Percentiles rank a stretch among this genome's conserved stretches.
phyloP scores from a whole-genome alignment of 2,797 vertebrate genomes.

The Mus caroli region DNA sequence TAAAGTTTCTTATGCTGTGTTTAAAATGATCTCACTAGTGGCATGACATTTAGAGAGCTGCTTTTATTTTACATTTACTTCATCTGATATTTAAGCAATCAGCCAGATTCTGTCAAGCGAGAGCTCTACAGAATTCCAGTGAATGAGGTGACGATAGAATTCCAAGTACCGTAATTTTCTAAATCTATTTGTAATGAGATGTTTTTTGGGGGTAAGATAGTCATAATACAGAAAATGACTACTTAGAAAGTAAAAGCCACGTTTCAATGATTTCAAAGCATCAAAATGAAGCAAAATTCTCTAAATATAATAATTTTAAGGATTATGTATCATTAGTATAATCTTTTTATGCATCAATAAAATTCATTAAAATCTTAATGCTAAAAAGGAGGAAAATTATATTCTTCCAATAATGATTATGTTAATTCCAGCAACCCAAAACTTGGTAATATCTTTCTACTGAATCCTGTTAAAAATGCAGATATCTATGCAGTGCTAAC shows the following conservation, averaged over 20 bases:
- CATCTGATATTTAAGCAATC: slow-evolving; percentile 65
- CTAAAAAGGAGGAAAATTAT: slow-evolving; percentile 27
- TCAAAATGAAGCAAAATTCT: slow-evolving; percentile 47
- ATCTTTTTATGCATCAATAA: slow-evolving; percentile 52
- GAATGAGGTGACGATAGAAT: slow-evolving; percentile 46
- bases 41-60: slow-evolving; percentile 42
- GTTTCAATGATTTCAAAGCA: slow-evolving; percentile 52
- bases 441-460: slow-evolving; percentile 23
- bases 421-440: neutral
- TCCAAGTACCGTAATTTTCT: slow-evolving; percentile 54
- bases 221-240: slow-evolving; percentile 59
- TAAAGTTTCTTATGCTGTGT: neutral
- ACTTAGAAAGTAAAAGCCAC: slow-evolving; percentile 3
- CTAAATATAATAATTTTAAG: slow-evolving; percentile 58
- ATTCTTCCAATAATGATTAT: slow-evolving; percentile 38
- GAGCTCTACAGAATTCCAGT: slow-evolving; percentile 37
- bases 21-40: slow-evolving; percentile 40
- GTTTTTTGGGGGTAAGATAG: neutral
- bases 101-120: slow-evolving; percentile 62
- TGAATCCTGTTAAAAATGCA: neutral
- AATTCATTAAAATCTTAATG: slow-evolving; percentile 66
- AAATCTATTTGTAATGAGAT: slow-evolving; percentile 71
- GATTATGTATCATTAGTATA: slow-evolving; percentile 44
- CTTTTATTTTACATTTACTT: slow-evolving; percentile 66
- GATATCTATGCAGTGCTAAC: neutral